Evolutionary conservation across 2,888 invertebrate genomes (phyloP).

Genomic region (Nysson spinosus): DNA sequence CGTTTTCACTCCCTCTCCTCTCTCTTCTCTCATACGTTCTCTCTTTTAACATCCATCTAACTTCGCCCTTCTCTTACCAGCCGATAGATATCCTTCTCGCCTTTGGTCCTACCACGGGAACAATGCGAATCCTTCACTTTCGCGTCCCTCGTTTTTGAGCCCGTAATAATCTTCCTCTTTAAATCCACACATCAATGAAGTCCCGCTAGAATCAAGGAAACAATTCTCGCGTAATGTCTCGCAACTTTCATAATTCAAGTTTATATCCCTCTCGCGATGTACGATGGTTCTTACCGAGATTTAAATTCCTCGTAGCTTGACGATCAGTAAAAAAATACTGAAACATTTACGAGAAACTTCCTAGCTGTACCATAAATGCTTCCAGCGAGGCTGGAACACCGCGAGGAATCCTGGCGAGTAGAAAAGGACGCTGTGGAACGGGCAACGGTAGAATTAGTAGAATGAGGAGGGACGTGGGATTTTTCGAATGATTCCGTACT

Average conservation of each 20-base stretch:
- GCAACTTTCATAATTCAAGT: no score
- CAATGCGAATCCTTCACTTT: not conserved
- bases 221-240: no score
- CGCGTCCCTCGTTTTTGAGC: no score
- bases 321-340: not conserved
- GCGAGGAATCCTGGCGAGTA: not conserved
- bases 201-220: no score
- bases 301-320: not conserved
- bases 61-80: not conserved
- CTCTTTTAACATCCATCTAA: slow-evolving; percentile 16
- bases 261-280: not conserved
- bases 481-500: no score
- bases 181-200: no score
- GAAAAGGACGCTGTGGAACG: no score
- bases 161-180: no score
- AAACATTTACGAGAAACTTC: not conserved
- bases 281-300: slow-evolving; percentile 5
- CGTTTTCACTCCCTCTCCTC: slow-evolving; percentile 53
- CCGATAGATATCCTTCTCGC: no score
- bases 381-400: not conserved
- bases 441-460: no score
- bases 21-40: slow-evolving; percentile 20
- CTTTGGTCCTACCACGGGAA: no score
- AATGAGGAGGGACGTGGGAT: no score
- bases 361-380: not conserved